These are phyloP conservation scores for Ranitomeya variabilis DNA, from an alignment of 2,113 vertebrate species.

Conservation along the genomic window DNA sequence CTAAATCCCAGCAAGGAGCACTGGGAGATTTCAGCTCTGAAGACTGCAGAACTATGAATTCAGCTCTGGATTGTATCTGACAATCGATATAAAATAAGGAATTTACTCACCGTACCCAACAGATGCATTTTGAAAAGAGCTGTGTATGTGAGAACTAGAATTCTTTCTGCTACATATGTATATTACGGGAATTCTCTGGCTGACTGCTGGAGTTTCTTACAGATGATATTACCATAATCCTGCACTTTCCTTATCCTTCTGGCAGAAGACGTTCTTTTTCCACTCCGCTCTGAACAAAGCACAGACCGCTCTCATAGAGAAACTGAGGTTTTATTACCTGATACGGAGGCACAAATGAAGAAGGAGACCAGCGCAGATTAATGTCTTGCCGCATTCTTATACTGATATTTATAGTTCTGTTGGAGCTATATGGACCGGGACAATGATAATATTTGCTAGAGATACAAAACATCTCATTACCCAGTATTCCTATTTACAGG, in stretches of 20 bases:
- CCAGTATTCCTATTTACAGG: not conserved
- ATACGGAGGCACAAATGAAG: not conserved
- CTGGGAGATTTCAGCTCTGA: too few relatives aligned
- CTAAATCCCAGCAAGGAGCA: too few relatives aligned
- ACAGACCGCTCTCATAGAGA: not conserved
- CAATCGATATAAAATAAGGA: too few relatives aligned
- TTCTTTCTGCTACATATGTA: not conserved
- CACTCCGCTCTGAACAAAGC: conserved; percentile 13
- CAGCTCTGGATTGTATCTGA: too few relatives aligned
- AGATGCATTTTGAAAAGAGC: too few relatives aligned
- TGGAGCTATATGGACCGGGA: not conserved
- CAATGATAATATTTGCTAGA: not conserved
- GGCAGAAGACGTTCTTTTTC: conserved; percentile 37
- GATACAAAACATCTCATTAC: not conserved
- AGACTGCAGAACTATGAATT: too few relatives aligned
- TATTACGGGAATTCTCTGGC: conserved; percentile 18
- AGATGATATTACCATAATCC: conserved; percentile 40
- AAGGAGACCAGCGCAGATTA: not conserved
- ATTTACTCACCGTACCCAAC: too few relatives aligned
- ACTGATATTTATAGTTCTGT: not conserved
- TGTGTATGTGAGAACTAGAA: not conserved
- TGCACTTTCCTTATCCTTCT: conserved; percentile 45
- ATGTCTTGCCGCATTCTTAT: not conserved
- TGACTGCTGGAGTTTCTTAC: conserved; percentile 8
- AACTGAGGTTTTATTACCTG: not conserved